phyloP scores from a whole-genome alignment of 2,113 vertebrate species.

The Sterrhoptilus dennistouni region DNA sequence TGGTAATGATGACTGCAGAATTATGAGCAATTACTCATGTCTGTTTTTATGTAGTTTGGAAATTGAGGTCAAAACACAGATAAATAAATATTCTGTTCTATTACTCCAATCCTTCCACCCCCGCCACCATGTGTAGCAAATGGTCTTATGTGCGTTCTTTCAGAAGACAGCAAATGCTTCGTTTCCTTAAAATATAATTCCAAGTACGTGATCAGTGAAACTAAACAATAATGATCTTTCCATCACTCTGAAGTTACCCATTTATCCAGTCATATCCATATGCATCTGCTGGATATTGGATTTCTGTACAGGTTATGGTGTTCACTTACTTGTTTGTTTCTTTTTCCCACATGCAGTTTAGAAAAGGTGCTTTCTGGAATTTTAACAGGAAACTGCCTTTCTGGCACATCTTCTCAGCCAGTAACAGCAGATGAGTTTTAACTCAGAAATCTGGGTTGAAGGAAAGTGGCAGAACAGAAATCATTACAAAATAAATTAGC shows the following conservation, averaged over 20 bases:
- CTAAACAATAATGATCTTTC: not conserved
- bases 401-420: not conserved
- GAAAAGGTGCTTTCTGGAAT: constrained; percentile 1
- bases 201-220: not conserved
- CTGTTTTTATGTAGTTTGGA: constrained; percentile 10
- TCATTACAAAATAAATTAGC: constrained; percentile 3
- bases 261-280: not conserved
- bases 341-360: not conserved
- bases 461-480: not conserved
- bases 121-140: not conserved
- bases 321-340: not conserved
- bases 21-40: not conserved
- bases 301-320: not conserved
- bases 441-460: not conserved
- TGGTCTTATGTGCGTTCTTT: not conserved
- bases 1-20: not conserved
- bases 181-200: not conserved
- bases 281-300: not conserved
- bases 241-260: not conserved
- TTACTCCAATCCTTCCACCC: not conserved
- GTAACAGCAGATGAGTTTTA: not conserved
- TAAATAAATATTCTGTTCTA: constrained; percentile 12
- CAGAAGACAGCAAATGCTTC: not conserved
- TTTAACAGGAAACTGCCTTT: not conserved
- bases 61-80: constrained; percentile 21